These are phyloP conservation scores for Zoanthus sociatus DNA, from an alignment of 92 coral and sea anemone genomes.

Conservation along the genomic window DNA sequence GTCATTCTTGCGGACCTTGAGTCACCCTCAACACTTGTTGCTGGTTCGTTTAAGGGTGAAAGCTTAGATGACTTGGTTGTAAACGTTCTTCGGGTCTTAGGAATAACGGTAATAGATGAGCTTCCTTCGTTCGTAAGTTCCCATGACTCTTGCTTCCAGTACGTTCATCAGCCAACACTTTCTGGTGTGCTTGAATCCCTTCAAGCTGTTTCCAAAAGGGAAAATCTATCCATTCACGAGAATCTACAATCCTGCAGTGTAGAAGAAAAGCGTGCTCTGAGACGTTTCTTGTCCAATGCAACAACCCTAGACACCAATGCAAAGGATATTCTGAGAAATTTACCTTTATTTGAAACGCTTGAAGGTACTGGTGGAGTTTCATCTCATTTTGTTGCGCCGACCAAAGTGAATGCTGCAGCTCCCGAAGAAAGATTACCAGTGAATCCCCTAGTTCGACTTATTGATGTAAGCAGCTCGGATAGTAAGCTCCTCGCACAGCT, in stretches of 20 bases:
- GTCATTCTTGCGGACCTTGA: slow-evolving; percentile 56
- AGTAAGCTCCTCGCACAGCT: slow-evolving; percentile 61
- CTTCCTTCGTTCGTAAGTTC: slow-evolving; percentile 47
- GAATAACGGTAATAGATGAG: slow-evolving; percentile 50
- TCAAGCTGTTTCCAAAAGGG: neutral
- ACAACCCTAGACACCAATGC: neutral
- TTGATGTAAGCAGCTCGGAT: slow-evolving; percentile 52
- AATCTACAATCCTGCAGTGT: slow-evolving; percentile 9
- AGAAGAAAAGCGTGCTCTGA: slow-evolving; percentile 55
- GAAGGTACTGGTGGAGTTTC: slow-evolving; percentile 26
- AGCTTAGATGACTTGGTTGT: slow-evolving; percentile 31
- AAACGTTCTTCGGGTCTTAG: slow-evolving; percentile 22
- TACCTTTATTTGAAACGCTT: slow-evolving; percentile 71
- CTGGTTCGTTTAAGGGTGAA: slow-evolving; percentile 32
- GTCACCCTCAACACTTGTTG: slow-evolving; percentile 59
- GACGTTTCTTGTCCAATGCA: slow-evolving; percentile 62
- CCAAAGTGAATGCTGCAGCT: slow-evolving; percentile 44
- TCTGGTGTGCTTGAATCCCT: slow-evolving; percentile 29
- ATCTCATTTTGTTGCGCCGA: slow-evolving; percentile 61
- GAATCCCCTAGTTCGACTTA: slow-evolving; percentile 30
- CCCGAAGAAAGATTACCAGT: slow-evolving; percentile 58
- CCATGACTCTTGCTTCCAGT: slow-evolving; percentile 38
- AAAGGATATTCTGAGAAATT: slow-evolving; percentile 26
- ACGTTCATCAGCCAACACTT: slow-evolving; percentile 36
- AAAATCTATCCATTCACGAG: neutral